These are phyloP conservation scores for Himalopsyche japonica DNA, from an alignment of 2,888 invertebrate species.

Conservation along the genomic window DNA sequence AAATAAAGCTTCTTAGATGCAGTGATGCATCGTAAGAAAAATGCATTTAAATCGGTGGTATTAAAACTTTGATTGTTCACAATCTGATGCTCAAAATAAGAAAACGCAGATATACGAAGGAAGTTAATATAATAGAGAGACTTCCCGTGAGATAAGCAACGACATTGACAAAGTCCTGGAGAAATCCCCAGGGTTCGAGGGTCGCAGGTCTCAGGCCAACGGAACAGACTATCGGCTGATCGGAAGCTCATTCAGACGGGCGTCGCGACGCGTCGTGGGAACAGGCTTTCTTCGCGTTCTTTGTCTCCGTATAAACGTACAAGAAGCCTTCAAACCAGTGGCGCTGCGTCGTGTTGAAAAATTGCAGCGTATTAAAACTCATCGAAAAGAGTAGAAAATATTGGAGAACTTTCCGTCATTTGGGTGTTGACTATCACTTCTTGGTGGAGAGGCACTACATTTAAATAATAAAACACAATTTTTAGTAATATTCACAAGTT, in stretches of 20 bases:
- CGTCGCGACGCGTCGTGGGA: not conserved
- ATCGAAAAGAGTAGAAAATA: too few relatives aligned
- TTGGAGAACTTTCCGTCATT: too few relatives aligned
- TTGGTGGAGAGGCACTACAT: too few relatives aligned
- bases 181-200: not conserved
- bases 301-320: not conserved
- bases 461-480: too few relatives aligned
- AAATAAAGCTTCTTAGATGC: too few relatives aligned
- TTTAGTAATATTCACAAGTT: too few relatives aligned
- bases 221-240: not conserved
- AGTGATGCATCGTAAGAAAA: too few relatives aligned
- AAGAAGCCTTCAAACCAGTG: not conserved
- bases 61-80: not conserved
- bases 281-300: not conserved
- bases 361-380: too few relatives aligned
- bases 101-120: not conserved
- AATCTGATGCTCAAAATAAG: not conserved
- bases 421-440: too few relatives aligned
- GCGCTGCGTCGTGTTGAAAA: not conserved
- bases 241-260: not conserved
- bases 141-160: not conserved
- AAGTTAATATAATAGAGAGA: not conserved
- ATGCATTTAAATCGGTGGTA: not conserved
- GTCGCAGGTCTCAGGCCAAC: not conserved
- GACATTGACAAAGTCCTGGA: not conserved